phyloP scores from a whole-genome alignment of 2,888 invertebrate genomes.

The Blastobasis lacticolella region DNA sequence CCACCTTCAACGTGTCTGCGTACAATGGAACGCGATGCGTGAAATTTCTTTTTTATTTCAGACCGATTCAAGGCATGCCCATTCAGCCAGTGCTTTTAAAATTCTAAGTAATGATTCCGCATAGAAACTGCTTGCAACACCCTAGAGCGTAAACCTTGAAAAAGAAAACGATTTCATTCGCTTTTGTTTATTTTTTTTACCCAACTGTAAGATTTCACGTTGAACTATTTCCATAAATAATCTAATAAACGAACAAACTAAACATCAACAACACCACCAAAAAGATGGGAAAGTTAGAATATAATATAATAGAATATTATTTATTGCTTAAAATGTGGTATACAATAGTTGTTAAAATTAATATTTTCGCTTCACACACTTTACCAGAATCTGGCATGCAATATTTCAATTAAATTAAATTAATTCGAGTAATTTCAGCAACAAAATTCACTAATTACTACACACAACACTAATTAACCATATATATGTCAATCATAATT shows the following conservation, averaged over 20 bases:
- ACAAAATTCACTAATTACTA: no score
- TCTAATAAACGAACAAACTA: not conserved
- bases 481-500: no score
- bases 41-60: conserved; percentile 53
- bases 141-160: not conserved
- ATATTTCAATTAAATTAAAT: no score
- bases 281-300: not conserved
- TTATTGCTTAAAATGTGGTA: not conserved
- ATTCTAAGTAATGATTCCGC: conserved; percentile 67
- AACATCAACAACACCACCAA: not conserved
- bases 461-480: no score
- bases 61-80: conserved; percentile 49
- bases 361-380: no score
- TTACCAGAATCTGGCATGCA: no score
- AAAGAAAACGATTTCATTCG: no score
- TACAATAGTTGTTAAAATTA: no score
- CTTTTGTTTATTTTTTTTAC: no score
- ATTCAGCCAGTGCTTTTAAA: conserved; percentile 61
- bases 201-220: no score
- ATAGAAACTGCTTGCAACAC: conserved; percentile 20
- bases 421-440: no score
- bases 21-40: conserved; percentile 67
- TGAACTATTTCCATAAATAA: no score
- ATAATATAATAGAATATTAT: not conserved
- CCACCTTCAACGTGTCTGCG: conserved; percentile 58